Conservation (phyloP, 2,113 vertebrate species). For the Strigops habroptila region DNA sequence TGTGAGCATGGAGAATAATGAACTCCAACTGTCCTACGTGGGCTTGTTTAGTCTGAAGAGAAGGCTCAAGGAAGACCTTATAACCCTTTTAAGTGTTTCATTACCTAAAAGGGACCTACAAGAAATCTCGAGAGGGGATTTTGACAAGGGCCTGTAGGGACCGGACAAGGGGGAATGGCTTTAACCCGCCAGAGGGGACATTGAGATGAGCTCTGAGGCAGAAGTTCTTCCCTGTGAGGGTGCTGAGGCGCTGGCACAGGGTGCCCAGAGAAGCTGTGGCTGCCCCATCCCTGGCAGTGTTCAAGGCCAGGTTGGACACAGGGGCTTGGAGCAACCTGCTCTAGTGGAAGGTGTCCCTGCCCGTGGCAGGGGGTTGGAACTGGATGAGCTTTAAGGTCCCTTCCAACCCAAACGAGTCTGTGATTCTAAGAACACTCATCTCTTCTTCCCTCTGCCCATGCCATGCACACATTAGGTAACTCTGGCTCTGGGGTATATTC, state of each 20-base stretch:
- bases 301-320: not conserved
- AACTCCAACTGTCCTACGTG: not conserved
- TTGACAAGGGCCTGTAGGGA: not conserved
- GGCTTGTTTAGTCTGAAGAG: not conserved
- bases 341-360: not conserved
- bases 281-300: too few relatives aligned
- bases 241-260: too few relatives aligned
- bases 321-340: not conserved
- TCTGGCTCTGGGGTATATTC: not conserved
- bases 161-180: not conserved
- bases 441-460: not conserved
- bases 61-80: not conserved
- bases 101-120: not conserved
- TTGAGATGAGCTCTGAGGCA: too few relatives aligned
- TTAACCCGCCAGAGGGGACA: not conserved
- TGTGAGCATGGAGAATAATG: rapidly evolving
- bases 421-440: not conserved
- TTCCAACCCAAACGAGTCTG: not conserved
- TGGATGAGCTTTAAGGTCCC: not conserved
- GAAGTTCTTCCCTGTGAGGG: too few relatives aligned
- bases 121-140: not conserved
- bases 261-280: not conserved
- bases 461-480: rapidly evolving
- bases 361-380: rapidly evolving
- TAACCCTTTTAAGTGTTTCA: not conserved